Conservation (phyloP, 2,888 invertebrate genomes). For the Pyrochroa serraticornis region DNA sequence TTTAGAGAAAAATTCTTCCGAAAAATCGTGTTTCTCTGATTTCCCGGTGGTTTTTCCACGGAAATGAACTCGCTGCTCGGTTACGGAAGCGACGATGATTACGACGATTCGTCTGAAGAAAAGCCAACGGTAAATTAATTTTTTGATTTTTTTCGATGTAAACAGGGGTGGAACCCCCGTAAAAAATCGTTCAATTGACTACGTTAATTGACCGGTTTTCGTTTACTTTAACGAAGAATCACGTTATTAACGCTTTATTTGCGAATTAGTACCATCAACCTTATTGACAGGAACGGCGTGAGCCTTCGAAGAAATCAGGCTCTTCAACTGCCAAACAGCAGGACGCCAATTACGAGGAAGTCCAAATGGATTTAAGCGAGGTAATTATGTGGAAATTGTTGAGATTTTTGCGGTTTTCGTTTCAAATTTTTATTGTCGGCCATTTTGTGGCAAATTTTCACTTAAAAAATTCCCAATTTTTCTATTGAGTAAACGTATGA, state of each 20-base stretch:
- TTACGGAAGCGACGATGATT: slow-evolving; percentile 81
- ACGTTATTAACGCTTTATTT: slow-evolving; percentile 38
- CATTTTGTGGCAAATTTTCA: neutral
- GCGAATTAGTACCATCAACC: slow-evolving; percentile 49
- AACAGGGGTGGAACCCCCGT: slow-evolving; percentile 10
- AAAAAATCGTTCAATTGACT: neutral
- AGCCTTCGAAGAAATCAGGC: slow-evolving; percentile 33
- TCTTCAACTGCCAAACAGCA: slow-evolving; percentile 13
- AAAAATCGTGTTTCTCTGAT: too few relatives aligned
- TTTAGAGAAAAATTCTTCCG: too few relatives aligned
- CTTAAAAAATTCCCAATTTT: neutral
- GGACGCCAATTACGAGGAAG: slow-evolving; percentile 76
- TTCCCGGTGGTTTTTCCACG: too few relatives aligned
- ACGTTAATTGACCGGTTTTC: slow-evolving; percentile 5
- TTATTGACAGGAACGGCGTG: slow-evolving; percentile 47
- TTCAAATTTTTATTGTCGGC: neutral
- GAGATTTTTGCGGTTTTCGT: neutral
- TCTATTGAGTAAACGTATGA: slow-evolving; percentile 47
- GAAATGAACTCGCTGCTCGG: slow-evolving; percentile 77
- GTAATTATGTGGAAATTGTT: slow-evolving; percentile 47
- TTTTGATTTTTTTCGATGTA: neutral
- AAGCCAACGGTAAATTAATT: slow-evolving; percentile 45
- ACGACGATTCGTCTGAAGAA: slow-evolving; percentile 58
- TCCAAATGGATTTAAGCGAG: slow-evolving; percentile 81
- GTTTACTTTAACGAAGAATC: neutral